A percentile compares a stretch with the other conserved stretches of the same genome.
These are phyloP conservation scores for Vanacampus margaritifer DNA, from an alignment of 2,113 vertebrate species.

Conservation along the genomic window DNA sequence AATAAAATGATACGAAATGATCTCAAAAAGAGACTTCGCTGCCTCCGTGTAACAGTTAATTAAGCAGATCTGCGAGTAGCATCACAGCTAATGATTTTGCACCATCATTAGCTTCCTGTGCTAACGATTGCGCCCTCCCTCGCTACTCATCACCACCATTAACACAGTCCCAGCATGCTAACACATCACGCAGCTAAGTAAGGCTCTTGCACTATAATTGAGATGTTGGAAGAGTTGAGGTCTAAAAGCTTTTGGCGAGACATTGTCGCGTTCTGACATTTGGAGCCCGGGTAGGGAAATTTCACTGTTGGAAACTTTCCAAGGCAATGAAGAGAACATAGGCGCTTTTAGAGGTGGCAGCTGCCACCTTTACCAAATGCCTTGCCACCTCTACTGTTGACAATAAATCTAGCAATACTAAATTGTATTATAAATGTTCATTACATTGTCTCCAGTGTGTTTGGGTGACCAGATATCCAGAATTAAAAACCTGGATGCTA, in stretches of 20 bases:
- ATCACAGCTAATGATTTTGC: slow-evolving; percentile 42
- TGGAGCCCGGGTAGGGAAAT: too few relatives aligned
- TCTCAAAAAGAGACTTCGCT: too few relatives aligned
- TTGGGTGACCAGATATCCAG: too few relatives aligned
- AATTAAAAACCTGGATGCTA: too few relatives aligned
- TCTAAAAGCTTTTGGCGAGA: slow-evolving; percentile 54
- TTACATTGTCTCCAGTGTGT: too few relatives aligned
- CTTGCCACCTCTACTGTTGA: too few relatives aligned
- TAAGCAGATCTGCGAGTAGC: background rate
- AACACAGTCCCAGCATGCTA: slow-evolving; percentile 38
- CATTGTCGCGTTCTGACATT: slow-evolving; percentile 17
- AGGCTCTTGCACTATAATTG: slow-evolving; percentile 43
- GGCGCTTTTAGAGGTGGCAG: too few relatives aligned
- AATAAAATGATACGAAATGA: background rate
- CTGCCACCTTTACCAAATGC: too few relatives aligned
- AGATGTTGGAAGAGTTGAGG: slow-evolving; percentile 54
- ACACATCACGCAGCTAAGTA: slow-evolving; percentile 30
- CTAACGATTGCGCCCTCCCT: slow-evolving; percentile 41
- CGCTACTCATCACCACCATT: slow-evolving; percentile 13
- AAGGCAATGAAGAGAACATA: too few relatives aligned
- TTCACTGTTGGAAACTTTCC: too few relatives aligned
- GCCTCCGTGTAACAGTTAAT: background rate
- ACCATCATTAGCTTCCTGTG: slow-evolving; percentile 48
- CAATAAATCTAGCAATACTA: too few relatives aligned
- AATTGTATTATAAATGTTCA: too few relatives aligned